These are phyloP conservation scores for Myotis davidii DNA, from an alignment of 2,113 vertebrate species.

Conservation along the genomic window DNA sequence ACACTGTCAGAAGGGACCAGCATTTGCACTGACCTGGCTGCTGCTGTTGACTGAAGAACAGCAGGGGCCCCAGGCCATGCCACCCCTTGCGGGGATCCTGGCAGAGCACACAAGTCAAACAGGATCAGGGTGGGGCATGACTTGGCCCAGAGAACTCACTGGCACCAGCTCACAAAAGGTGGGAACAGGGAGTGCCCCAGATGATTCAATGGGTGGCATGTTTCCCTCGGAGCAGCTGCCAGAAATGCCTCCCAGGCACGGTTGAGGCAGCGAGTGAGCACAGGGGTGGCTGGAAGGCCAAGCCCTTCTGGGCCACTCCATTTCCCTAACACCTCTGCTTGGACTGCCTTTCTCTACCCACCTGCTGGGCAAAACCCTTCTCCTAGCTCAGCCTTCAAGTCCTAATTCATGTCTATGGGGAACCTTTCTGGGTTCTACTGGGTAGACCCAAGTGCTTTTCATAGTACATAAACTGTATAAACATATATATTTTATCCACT, in stretches of 20 bases:
- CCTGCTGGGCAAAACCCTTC: not conserved
- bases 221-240: constrained; percentile 51
- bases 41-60: not conserved
- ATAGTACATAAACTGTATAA: not conserved
- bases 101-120: constrained; percentile 60
- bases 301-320: not conserved
- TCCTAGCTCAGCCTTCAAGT: not conserved
- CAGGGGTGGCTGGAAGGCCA: constrained; percentile 36
- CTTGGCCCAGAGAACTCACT: constrained; percentile 31
- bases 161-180: constrained; percentile 36
- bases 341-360: not conserved
- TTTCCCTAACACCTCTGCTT: not conserved
- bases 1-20: not conserved
- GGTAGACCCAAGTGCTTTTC: not conserved
- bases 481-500: not conserved
- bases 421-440: not conserved
- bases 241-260: constrained; percentile 52
- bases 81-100: constrained; percentile 38
- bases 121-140: constrained; percentile 62
- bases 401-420: not conserved
- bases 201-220: constrained; percentile 67
- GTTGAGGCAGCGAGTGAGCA: constrained; percentile 33
- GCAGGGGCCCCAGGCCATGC: not conserved
- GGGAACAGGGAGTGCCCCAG: constrained; percentile 65
- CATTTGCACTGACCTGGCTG: not conserved